A percentile compares a stretch with the other conserved stretches of the same genome.
These are phyloP conservation scores for Corynorhinus townsendii DNA, from an alignment of 2,113 vertebrate species.

Conservation along the genomic window DNA sequence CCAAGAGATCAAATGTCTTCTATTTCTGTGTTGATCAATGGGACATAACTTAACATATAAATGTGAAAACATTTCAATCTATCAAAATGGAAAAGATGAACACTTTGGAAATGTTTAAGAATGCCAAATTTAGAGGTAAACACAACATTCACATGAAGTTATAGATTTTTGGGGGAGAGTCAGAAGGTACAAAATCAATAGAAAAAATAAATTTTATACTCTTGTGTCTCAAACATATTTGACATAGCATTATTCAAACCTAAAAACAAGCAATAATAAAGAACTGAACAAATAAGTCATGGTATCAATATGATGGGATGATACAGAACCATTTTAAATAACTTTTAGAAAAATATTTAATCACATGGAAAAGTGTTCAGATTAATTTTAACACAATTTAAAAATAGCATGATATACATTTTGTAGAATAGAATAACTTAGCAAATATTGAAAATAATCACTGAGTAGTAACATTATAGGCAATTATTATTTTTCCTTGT, in stretches of 20 bases:
- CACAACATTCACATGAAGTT: not conserved
- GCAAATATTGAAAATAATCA: not conserved
- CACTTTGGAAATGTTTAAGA: not conserved
- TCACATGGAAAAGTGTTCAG: not conserved
- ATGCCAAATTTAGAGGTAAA: not conserved
- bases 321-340: not conserved
- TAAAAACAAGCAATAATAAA: not conserved
- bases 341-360: not conserved
- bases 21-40: not conserved
- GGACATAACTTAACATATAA: not conserved
- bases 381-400: not conserved
- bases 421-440: not conserved
- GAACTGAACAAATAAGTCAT: not conserved
- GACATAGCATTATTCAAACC: too few relatives aligned
- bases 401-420: not conserved
- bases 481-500: not conserved
- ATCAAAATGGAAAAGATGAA: not conserved
- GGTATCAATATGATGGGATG: not conserved
- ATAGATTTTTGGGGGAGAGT: not conserved
- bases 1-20: too few relatives aligned
- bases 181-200: not conserved
- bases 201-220: not conserved
- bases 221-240: not conserved
- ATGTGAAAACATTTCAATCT: not conserved
- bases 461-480: not conserved